These are phyloP conservation scores for Mamestra configurata DNA, from an alignment of 1,140 invertebrate genomes.

Conservation along the genomic window DNA sequence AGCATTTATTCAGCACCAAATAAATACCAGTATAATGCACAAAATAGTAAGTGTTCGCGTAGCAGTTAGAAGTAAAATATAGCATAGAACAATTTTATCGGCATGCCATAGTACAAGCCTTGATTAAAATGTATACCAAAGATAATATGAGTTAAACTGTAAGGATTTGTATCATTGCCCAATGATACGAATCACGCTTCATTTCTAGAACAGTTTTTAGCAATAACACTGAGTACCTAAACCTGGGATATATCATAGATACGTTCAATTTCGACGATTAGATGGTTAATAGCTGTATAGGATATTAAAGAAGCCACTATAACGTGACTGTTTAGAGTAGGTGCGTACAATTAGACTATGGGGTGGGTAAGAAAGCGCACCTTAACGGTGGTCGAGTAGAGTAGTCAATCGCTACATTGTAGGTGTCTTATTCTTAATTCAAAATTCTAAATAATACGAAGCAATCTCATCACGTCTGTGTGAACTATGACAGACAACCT, in stretches of 20 bases:
- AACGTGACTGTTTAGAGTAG: conserved; percentile 26
- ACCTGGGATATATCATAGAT: conserved; percentile 10
- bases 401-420: conserved; percentile 56
- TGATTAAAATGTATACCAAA: conserved; percentile 21
- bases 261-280: conserved; percentile 17
- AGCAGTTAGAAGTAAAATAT: conserved; percentile 27
- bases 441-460: conserved; percentile 78
- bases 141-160: not conserved
- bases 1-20: conserved; percentile 45
- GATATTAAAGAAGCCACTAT: conserved; percentile 5
- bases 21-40: conserved; percentile 43
- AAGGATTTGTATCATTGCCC: not conserved
- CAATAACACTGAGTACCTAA: conserved; percentile 32
- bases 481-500: conserved; percentile 27
- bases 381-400: conserved; percentile 49
- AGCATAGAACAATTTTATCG: conserved; percentile 22
- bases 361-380: not conserved
- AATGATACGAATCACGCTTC: not conserved
- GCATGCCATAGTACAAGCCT: conserved; percentile 35
- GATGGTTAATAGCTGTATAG: conserved; percentile 18
- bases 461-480: conserved; percentile 63
- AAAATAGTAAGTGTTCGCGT: conserved; percentile 35
- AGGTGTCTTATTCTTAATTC: conserved; percentile 69
- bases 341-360: conserved; percentile 27
- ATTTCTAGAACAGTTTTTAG: conserved; percentile 26